Evolutionary conservation across 2,797 vertebrate genomes (phyloP).

Genomic region (Coccyzus lansbergi): DNA sequence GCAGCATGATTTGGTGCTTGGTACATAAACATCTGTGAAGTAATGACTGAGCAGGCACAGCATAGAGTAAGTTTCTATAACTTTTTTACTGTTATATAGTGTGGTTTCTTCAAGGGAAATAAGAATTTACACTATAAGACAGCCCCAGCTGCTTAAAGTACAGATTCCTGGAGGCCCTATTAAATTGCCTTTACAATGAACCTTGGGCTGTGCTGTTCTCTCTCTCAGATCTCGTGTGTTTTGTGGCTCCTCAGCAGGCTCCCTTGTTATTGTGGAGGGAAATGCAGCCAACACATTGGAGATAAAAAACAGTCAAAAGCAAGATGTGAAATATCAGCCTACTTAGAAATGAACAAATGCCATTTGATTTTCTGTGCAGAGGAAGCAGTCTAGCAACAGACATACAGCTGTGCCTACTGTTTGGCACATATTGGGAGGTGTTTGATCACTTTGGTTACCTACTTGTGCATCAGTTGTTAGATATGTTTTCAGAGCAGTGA

Average conservation of each 20-base stretch:
- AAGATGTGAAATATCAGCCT: conserved; percentile 1
- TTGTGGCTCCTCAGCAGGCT: conserved; percentile 37
- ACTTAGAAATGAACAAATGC: conserved; percentile 35
- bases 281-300: conserved; percentile 31
- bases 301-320: background rate
- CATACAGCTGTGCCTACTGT: conserved; percentile 24
- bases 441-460: conserved; percentile 11
- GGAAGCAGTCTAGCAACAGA: background rate
- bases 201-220: background rate
- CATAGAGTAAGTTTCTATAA: background rate
- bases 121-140: conserved; percentile 27
- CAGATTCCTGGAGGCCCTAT: conserved; percentile 39
- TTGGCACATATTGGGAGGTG: background rate
- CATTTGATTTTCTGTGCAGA: conserved; percentile 41
- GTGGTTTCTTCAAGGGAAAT: conserved; percentile 41
- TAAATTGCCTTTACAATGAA: conserved; percentile 40
- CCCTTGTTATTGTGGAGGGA: conserved; percentile 30
- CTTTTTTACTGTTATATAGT: conserved; percentile 27
- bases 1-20: background rate
- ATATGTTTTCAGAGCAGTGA: background rate
- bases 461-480: background rate
- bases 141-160: conserved; percentile 16
- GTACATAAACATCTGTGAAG: background rate
- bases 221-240: background rate
- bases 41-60: background rate